Percentiles rank a stretch among this genome's conserved stretches.
These are phyloP conservation scores for Drosophila kanekoi DNA, from an alignment of 2,888 invertebrate genomes.

Conservation along the genomic window DNA sequence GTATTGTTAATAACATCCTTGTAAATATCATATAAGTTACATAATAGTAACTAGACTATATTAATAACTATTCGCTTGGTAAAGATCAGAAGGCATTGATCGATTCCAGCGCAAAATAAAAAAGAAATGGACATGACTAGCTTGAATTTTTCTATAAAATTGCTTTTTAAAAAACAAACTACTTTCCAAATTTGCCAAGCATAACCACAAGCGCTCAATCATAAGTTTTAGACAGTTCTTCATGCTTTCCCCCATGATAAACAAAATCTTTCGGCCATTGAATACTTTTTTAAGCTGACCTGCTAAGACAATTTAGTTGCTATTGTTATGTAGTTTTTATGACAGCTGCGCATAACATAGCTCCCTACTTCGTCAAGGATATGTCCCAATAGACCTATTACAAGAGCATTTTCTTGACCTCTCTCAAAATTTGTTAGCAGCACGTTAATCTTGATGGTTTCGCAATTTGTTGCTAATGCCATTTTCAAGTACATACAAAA, in stretches of 20 bases:
- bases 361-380: too few relatives aligned
- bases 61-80: too few relatives aligned
- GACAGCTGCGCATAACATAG: too few relatives aligned
- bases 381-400: neutral
- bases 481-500: conserved; percentile 7
- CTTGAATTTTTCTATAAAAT: too few relatives aligned
- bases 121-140: neutral
- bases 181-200: conserved; percentile 27
- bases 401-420: conserved; percentile 2
- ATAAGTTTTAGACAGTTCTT: neutral
- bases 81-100: too few relatives aligned
- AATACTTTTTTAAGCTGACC: neutral
- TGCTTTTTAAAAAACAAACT: neutral
- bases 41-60: too few relatives aligned
- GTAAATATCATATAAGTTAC: too few relatives aligned
- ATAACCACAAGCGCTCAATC: conserved; percentile 8
- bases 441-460: conserved; percentile 7
- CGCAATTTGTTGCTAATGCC: conserved; percentile 34
- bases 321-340: too few relatives aligned
- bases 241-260: neutral
- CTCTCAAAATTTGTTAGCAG: neutral
- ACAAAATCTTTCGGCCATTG: neutral
- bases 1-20: too few relatives aligned
- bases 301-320: too few relatives aligned
- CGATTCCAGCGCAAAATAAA: too few relatives aligned